Conservation (phyloP, 92 coral and sea anemone species). For the Palythoa grandis region DNA sequence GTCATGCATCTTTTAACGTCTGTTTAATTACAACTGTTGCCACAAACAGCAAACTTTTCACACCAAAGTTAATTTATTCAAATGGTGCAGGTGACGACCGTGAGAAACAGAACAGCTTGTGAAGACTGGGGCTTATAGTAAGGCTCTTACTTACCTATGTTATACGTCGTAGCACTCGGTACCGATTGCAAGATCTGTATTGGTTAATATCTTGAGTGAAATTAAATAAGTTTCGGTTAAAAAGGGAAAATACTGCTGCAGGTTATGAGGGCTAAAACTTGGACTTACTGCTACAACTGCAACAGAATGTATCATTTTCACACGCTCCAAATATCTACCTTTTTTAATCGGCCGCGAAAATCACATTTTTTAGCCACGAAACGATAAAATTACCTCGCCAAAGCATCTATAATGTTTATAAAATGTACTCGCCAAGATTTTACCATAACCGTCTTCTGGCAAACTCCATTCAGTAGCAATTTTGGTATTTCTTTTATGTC, state of each 20-base stretch:
- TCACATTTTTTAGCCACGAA: no score
- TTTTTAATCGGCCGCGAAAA: no score
- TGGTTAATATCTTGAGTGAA: conserved; percentile 93
- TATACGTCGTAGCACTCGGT: conserved; percentile 97
- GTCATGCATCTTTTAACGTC: not conserved
- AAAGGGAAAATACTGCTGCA: conserved; percentile 30
- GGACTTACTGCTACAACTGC: no score
- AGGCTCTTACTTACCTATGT: conserved; percentile 56
- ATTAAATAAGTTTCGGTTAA: conserved; percentile 81
- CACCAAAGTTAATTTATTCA: not conserved
- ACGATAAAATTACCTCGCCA: no score
- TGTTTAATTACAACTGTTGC: not conserved
- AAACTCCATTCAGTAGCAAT: no score
- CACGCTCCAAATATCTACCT: no score
- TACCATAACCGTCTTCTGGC: no score
- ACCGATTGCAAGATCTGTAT: conserved; percentile 93
- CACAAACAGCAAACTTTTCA: not conserved
- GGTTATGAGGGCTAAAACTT: not conserved
- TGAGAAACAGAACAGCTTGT: not conserved
- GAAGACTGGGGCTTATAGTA: not conserved
- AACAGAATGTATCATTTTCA: no score
- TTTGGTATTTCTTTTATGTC: no score
- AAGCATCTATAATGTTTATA: no score
- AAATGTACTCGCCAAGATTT: no score
- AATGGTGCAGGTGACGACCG: conserved; percentile 3